Conservation (phyloP, 2,888 invertebrate species). For the Antitype chi region DNA sequence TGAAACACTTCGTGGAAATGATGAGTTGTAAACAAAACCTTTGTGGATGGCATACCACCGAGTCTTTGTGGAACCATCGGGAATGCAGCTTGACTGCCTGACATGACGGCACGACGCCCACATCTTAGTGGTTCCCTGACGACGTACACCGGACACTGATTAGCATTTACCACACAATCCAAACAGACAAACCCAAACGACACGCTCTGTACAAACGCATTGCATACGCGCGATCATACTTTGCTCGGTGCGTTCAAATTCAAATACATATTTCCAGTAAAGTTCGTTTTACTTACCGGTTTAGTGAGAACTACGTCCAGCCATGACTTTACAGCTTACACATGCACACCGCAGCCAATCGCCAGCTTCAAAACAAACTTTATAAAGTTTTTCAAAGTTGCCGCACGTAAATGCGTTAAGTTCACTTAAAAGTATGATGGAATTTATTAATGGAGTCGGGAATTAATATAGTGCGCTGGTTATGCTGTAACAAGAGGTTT, state of each 20-base stretch:
- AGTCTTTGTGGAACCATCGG: conserved; percentile 52
- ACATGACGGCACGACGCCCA: conserved; percentile 52
- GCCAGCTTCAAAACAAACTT: conserved; percentile 83
- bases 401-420: conserved; percentile 70
- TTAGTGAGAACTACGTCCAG: conserved; percentile 85
- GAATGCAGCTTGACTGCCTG: conserved; percentile 59
- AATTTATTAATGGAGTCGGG: conserved; percentile 69
- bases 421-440: conserved; percentile 68
- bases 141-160: conserved; percentile 60
- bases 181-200: conserved; percentile 50
- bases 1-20: conserved; percentile 79
- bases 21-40: conserved; percentile 76
- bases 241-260: conserved; percentile 62
- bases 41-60: conserved; percentile 46
- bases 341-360: conserved; percentile 75
- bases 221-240: conserved; percentile 48
- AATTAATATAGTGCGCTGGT: conserved; percentile 73
- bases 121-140: conserved; percentile 45
- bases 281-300: conserved; percentile 88
- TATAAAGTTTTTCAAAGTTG: conserved; percentile 81
- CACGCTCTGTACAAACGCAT: conserved; percentile 48
- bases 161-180: conserved; percentile 58
- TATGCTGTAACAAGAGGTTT: conserved; percentile 74
- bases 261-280: conserved; percentile 79
- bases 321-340: conserved; percentile 82